Conservation (phyloP, 2,113 vertebrate species). For the Climacteris rufus region DNA sequence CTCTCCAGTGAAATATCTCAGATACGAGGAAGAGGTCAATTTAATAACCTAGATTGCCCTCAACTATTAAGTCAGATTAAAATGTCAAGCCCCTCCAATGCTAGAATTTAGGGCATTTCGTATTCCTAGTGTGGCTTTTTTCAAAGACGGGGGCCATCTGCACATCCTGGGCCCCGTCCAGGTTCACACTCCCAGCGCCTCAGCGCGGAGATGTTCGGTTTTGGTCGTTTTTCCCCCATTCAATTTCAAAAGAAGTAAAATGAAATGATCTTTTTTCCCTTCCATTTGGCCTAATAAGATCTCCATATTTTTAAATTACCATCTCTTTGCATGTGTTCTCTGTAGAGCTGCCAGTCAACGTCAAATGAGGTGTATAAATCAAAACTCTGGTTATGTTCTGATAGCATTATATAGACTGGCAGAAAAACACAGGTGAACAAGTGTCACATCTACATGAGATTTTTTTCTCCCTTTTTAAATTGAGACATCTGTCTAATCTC, state of each 20-base stretch:
- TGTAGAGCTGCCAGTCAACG: conserved; percentile 68
- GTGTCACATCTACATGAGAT: conserved; percentile 64
- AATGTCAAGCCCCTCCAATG: conserved; percentile 1
- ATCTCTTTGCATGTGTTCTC: conserved; percentile 68
- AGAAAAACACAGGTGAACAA: conserved; percentile 63
- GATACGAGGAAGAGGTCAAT: conserved; percentile 1
- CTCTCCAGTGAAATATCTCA: neutral
- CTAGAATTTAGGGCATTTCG: conserved; percentile 22
- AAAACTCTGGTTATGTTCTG: conserved; percentile 71
- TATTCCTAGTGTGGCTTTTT: neutral
- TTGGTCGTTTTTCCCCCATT: neutral
- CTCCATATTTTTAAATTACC: conserved; percentile 50
- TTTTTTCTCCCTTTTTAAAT: conserved; percentile 59
- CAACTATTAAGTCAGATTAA: conserved; percentile 52
- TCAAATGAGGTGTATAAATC: conserved; percentile 68
- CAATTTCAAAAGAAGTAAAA: conserved; percentile 36
- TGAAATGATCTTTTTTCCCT: neutral
- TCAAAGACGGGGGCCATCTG: neutral
- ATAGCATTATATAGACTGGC: conserved; percentile 71
- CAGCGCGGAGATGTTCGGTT: rapidly evolving
- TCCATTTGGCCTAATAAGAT: conserved; percentile 42
- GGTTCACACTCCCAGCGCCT: neutral
- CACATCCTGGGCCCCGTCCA: neutral
- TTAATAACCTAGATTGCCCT: conserved; percentile 47
- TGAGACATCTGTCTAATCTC: conserved; percentile 68